Conservation (phyloP, 2,113 vertebrate species). For the Entomyzon cyanotis region DNA sequence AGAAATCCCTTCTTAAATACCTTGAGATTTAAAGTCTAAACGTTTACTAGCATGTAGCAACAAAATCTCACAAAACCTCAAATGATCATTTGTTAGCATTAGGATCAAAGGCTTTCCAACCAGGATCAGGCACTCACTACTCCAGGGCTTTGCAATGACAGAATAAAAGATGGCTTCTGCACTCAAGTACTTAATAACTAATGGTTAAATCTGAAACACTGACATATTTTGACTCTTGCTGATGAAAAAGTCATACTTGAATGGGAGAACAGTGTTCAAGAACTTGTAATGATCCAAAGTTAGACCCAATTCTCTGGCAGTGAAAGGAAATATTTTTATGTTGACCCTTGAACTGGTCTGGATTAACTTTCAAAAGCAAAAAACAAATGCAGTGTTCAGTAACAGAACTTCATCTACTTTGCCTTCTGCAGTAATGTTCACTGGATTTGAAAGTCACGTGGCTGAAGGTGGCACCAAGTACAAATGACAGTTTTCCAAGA, state of each 20-base stretch:
- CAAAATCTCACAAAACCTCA: background rate
- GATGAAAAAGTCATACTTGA: background rate
- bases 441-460: background rate
- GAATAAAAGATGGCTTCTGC: constrained; percentile 11
- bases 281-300: background rate
- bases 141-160: background rate
- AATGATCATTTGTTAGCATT: background rate
- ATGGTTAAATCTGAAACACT: background rate
- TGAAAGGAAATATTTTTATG: background rate
- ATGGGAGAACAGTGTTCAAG: background rate
- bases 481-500: background rate
- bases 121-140: background rate
- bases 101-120: constrained; percentile 5
- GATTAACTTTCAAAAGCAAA: background rate
- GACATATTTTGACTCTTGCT: background rate
- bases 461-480: background rate
- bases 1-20: background rate
- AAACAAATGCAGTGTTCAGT: background rate
- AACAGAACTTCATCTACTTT: background rate
- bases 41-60: background rate
- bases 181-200: background rate
- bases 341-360: background rate
- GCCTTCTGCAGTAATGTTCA: background rate
- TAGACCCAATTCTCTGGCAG: background rate
- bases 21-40: background rate